Base-by-base conservation (phyloP, 2,888 invertebrate genomes). In the Cryptus armator region DNA sequence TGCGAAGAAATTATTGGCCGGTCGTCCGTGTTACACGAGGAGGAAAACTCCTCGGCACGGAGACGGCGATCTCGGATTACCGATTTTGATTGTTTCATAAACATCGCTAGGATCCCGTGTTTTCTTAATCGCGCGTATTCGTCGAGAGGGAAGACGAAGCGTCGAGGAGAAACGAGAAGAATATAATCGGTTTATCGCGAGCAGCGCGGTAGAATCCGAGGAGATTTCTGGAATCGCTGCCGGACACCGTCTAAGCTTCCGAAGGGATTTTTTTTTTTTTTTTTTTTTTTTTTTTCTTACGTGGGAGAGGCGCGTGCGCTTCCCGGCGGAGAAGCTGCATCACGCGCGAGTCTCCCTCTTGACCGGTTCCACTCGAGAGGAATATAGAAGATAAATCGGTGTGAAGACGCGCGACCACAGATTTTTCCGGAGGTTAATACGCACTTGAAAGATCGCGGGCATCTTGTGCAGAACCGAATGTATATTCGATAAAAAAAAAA, bases 281-380 rank as follows among this genome's bases (percentile, higher is more conserved):
- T 46, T 10, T 46, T 10, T 7, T 14, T 1, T 12, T 48, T 2
- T 12, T 48, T 2, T 48, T 12, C 48, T 16, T 9, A 10, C 14
- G 66, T 32, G 48, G 66, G 66, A 51, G 66, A 16, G 43, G 74
- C 81, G 66, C 81, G 51, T 66, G 56, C 74, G 56, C 74, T 74
- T 53, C 56, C 67, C 24, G n/a, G 64, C 24, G 70, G 53, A 59
- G 37, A 37, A 37, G 9, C 37, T 37, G 37, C 37, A 37, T 76
- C 66, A n/a, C 59, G 24, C 67, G 72, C 29, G 48, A 48, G 14
- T 48, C n/a, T 48, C 12, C 48, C 48, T 48, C 48, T 48, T 48
- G 48, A 48, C 48, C 48, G 48, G 37, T 37, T 48, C 12, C 14
- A n/a, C 48, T 48, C 48, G n/a, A 10, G 14, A 48, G n/a, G 48